A percentile compares a stretch with the other conserved stretches of the same genome.
These are phyloP conservation scores for Polyommatus icarus DNA, from an alignment of 2,888 invertebrate species.

Conservation along the genomic window DNA sequence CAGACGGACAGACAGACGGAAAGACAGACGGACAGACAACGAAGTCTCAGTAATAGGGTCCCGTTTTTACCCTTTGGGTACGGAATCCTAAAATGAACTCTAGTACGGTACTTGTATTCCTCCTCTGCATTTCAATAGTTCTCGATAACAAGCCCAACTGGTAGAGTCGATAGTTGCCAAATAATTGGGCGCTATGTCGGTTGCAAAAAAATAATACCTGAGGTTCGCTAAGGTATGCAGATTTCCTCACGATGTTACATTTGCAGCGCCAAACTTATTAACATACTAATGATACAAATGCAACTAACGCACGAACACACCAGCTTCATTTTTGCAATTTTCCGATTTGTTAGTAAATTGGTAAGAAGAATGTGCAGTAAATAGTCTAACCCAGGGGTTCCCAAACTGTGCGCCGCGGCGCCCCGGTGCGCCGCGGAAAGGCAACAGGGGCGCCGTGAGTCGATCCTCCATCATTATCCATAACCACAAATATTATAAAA, in stretches of 20 bases:
- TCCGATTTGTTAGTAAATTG: neutral
- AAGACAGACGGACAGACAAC: too few relatives aligned
- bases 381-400: neutral
- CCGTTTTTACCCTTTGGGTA: too few relatives aligned
- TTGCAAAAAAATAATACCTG: constrained; percentile 19
- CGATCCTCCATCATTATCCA: too few relatives aligned
- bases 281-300: constrained; percentile 12
- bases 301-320: neutral
- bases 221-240: neutral
- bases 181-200: constrained; percentile 19
- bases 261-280: constrained; percentile 12
- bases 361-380: neutral
- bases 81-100: too few relatives aligned
- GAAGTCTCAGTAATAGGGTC: too few relatives aligned
- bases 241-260: constrained; percentile 27
- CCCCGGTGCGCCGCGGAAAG: too few relatives aligned
- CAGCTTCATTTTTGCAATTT: neutral
- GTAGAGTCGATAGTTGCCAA: neutral
- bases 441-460: too few relatives aligned
- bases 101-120: neutral
- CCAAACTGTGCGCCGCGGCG: too few relatives aligned
- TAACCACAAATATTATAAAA: too few relatives aligned
- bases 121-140: neutral
- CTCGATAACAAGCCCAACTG: neutral
- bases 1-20: too few relatives aligned